These are phyloP conservation scores for Cynoglossus semilaevis DNA, from an alignment of 2,113 vertebrate species.

Conservation along the genomic window DNA sequence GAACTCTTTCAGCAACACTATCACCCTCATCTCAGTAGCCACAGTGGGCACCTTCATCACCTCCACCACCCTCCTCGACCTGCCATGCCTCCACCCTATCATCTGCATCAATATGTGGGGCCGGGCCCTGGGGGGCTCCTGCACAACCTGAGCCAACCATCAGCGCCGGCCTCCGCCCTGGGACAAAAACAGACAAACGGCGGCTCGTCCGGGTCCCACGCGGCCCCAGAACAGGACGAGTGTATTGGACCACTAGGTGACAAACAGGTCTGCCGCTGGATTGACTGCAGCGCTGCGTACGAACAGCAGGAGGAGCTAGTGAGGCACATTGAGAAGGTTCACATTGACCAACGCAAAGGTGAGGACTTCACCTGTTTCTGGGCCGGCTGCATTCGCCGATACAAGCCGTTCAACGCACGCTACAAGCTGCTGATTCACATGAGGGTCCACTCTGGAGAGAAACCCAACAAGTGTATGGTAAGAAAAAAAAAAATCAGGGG, in stretches of 20 bases:
- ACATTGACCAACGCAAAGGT: slow-evolving; percentile 97
- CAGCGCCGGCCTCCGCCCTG: slow-evolving; percentile 62
- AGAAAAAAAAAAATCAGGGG: slow-evolving; percentile 55
- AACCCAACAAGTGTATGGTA: slow-evolving; percentile 99
- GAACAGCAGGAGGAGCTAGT: slow-evolving; percentile 98
- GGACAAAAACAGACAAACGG: slow-evolving; percentile 68
- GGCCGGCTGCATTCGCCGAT: slow-evolving; percentile 94
- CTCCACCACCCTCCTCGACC: slow-evolving; percentile 70
- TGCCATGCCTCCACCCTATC: slow-evolving; percentile 89
- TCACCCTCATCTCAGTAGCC: slow-evolving; percentile 72
- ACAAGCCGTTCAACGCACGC: slow-evolving; percentile 98
- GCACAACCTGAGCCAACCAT: slow-evolving; percentile 72
- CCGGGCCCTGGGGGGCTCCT: slow-evolving; percentile 70
- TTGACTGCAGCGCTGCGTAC: slow-evolving; percentile 93
- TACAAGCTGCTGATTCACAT: slow-evolving; percentile 99
- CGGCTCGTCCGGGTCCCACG: slow-evolving; percentile 63
- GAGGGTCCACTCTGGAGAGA: slow-evolving; percentile 98
- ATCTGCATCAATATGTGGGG: slow-evolving; percentile 82
- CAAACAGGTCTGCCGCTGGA: slow-evolving; percentile 93
- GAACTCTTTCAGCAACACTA: slow-evolving; percentile 84
- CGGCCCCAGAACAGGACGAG: slow-evolving; percentile 69
- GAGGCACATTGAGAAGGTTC: slow-evolving; percentile 97
- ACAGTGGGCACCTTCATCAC: slow-evolving; percentile 71
- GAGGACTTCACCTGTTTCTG: slow-evolving; percentile 99
- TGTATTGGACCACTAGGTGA: slow-evolving; percentile 63